Conservation (phyloP, 2,888 invertebrate genomes). For the Chydorus sphaericus region DNA sequence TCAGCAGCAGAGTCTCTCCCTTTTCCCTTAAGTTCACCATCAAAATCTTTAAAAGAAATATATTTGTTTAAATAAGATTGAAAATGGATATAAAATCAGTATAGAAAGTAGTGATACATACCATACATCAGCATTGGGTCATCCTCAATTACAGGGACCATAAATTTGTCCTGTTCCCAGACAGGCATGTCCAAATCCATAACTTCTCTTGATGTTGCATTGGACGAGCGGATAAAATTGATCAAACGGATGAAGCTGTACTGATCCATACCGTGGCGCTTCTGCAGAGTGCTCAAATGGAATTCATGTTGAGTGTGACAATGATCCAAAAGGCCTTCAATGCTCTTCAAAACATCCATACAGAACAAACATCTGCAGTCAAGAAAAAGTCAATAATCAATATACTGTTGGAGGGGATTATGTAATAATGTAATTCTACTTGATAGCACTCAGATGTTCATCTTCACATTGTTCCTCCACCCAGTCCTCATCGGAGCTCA, state of each 20-base stretch:
- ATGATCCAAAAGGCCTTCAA: slow-evolving; percentile 40
- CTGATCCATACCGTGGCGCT: slow-evolving; percentile 58
- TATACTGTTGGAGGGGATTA: background rate
- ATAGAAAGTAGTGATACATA: slow-evolving; percentile 24
- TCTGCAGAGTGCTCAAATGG: slow-evolving; percentile 45
- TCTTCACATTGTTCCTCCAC: slow-evolving; percentile 5
- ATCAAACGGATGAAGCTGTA: slow-evolving; percentile 47
- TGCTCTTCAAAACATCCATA: slow-evolving; percentile 39
- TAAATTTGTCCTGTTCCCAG: slow-evolving; percentile 63
- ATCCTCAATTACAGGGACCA: slow-evolving; percentile 52
- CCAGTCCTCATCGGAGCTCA: slow-evolving; percentile 13
- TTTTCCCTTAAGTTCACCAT: too few species aligned
- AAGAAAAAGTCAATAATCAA: background rate
- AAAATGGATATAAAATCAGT: too few species aligned
- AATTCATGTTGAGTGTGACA: slow-evolving; percentile 49
- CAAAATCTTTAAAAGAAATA: slow-evolving; percentile 31
- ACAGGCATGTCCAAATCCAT: slow-evolving; percentile 34
- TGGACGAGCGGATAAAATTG: slow-evolving; percentile 51
- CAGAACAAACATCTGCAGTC: slow-evolving; percentile 56
- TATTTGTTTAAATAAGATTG: background rate
- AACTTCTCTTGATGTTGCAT: slow-evolving; percentile 15
- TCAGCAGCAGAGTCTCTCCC: too few species aligned
- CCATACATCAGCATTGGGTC: slow-evolving; percentile 76
- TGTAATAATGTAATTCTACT: background rate
- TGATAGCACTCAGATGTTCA: background rate